These are phyloP conservation scores for Tachycineta bicolor DNA, from an alignment of 2,113 vertebrate genomes.

Conservation along the genomic window DNA sequence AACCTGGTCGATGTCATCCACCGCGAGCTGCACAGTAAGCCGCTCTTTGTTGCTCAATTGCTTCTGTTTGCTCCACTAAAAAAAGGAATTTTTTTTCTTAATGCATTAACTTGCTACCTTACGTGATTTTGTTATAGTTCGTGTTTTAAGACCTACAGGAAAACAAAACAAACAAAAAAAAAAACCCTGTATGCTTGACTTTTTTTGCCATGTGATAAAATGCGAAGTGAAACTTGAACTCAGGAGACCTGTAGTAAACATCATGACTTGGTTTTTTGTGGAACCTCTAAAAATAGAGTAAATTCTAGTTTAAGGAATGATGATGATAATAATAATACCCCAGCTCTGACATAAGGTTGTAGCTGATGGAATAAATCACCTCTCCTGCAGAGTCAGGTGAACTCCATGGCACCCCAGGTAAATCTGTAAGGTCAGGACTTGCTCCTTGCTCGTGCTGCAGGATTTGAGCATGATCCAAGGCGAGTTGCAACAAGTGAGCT, in stretches of 20 bases:
- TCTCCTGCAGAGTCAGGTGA: background rate
- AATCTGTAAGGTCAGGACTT: background rate
- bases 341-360: background rate
- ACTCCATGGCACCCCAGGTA: background rate
- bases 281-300: background rate
- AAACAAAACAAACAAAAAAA: background rate
- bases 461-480: background rate
- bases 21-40: conserved; percentile 93
- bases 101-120: background rate
- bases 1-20: conserved; percentile 94
- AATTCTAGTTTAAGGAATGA: background rate
- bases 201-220: fast-evolving
- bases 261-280: background rate
- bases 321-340: background rate
- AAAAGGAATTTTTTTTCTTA: background rate
- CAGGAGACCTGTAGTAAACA: background rate
- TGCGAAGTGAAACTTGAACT: background rate
- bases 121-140: background rate
- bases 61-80: background rate
- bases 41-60: background rate
- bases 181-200: background rate
- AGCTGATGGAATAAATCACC: background rate
- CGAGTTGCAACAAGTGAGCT: background rate
- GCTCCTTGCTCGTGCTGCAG: background rate
- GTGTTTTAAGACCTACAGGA: background rate